Evolutionary conservation across 2,888 invertebrate genomes (phyloP).

Genomic region (Neoaliturus tenellus): DNA sequence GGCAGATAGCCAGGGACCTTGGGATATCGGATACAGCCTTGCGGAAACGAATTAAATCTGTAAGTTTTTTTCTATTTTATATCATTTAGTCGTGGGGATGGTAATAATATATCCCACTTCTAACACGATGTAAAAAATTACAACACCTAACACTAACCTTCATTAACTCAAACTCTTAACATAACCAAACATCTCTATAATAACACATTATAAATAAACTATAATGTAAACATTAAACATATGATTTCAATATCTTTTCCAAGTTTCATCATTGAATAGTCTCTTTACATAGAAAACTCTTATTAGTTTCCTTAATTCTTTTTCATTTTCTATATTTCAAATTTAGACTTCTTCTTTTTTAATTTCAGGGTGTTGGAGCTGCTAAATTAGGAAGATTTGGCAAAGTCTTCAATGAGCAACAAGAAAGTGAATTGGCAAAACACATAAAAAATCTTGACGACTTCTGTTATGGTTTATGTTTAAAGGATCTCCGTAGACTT

Average conservation of each 20-base stretch:
- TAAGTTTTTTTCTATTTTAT: background rate
- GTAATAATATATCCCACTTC: background rate
- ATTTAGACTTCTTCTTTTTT: background rate
- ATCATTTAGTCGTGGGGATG: too few relatives aligned
- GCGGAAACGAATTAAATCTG: background rate
- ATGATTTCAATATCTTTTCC: too few relatives aligned
- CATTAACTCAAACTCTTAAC: too few relatives aligned
- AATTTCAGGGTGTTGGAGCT: constrained; percentile 34
- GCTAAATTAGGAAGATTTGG: background rate
- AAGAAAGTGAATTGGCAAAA: background rate
- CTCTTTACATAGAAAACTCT: too few relatives aligned
- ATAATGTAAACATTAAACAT: too few relatives aligned
- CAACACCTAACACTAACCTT: too few relatives aligned
- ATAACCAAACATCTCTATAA: too few relatives aligned
- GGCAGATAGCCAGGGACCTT: constrained; percentile 8
- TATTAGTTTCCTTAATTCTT: too few relatives aligned
- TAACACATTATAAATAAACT: too few relatives aligned
- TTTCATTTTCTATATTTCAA: too few relatives aligned
- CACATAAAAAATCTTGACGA: constrained; percentile 36
- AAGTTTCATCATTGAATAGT: too few relatives aligned
- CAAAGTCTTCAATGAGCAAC: constrained; percentile 8
- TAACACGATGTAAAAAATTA: too few relatives aligned
- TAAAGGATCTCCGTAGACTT: constrained; percentile 34
- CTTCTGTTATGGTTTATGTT: constrained; percentile 23
- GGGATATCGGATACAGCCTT: background rate